Evolutionary conservation across 2,113 vertebrate genomes (phyloP), one percentile per base, ranked within the genome.

Genomic region (Trichomycterus rosablanca): DNA sequence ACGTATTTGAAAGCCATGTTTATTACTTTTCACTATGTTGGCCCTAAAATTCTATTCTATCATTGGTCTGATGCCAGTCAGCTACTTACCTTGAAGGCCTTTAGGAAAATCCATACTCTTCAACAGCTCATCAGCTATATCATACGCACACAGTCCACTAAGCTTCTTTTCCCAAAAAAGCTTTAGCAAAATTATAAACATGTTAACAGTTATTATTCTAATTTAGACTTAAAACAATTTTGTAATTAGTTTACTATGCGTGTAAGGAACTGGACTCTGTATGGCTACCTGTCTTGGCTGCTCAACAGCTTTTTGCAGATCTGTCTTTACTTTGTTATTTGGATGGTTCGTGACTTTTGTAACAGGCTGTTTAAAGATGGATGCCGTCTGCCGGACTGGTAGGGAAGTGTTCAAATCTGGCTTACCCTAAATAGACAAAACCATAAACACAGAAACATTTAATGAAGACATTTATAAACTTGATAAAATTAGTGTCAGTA

Each of bases 321-420:
- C 95, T 0, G 87, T 91, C 81, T 98, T 98, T 67, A 98, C 95
- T 79, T 98, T 98, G 68, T 97, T 98, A 80, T 87, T 95, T 46
- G 94, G 93, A 55, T 98, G 95, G 79, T 98, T 97, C n/a, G 94
- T 97, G 67, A 97, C 93, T 80, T 97, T 98, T 28, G 95, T 98
- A 67, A 98, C 94, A 0, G 95, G 95, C 35, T 98, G 95, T 61
- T 98, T 98, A 74, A 98, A 98, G 75, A 98, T 98, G 59, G 95
- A 97, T 0, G 95, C 95, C 0, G 95, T 98, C 83, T 98, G 95
- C 66, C 95, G 82, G 59, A 98, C 94, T 0, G 95, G 95, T 46
- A 98, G 87, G 0, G 95, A 93, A 0, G 94, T 98, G 79, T 97
- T 98, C 74, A 98, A 71, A 73, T 98, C 95, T 10, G 93, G 95